Conservation (phyloP, 2,797 vertebrate genomes). For the Ptychobarbus kaznakovi region DNA sequence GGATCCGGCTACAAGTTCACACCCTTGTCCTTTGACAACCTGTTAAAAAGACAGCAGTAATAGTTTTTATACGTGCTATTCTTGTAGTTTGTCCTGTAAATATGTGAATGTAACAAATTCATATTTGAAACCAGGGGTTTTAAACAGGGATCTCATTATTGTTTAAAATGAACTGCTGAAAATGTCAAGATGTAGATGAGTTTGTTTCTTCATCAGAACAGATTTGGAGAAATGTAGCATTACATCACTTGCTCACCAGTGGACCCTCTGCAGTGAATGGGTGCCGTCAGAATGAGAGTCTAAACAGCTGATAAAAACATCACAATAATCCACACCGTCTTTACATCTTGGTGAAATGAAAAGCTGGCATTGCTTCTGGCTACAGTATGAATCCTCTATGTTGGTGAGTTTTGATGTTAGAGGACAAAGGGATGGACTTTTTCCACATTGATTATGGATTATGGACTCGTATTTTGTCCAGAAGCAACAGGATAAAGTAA, state of each 20-base stretch:
- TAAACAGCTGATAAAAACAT: not conserved
- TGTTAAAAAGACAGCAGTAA: constrained; percentile 27
- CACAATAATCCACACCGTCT: not conserved
- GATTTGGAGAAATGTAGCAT: not conserved
- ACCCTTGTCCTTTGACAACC: constrained; percentile 61
- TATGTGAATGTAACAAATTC: not conserved
- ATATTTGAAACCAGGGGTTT: not conserved
- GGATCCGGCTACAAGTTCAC: constrained; percentile 64
- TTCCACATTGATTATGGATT: no score
- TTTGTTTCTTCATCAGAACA: not conserved
- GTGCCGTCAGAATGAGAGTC: not conserved
- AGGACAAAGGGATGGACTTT: no score
- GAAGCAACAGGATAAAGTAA: no score
- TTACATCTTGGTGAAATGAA: not conserved
- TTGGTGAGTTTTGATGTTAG: no score
- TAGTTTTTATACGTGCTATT: not conserved
- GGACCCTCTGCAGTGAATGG: not conserved
- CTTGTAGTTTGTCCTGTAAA: not conserved
- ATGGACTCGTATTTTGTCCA: not conserved
- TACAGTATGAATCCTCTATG: no score
- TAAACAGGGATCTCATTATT: not conserved
- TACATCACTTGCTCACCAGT: not conserved
- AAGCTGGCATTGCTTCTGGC: not conserved
- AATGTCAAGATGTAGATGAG: not conserved
- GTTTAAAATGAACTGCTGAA: not conserved